These are phyloP conservation scores for Drosophila borealis DNA, from an alignment of 2,888 invertebrate genomes.

Conservation along the genomic window DNA sequence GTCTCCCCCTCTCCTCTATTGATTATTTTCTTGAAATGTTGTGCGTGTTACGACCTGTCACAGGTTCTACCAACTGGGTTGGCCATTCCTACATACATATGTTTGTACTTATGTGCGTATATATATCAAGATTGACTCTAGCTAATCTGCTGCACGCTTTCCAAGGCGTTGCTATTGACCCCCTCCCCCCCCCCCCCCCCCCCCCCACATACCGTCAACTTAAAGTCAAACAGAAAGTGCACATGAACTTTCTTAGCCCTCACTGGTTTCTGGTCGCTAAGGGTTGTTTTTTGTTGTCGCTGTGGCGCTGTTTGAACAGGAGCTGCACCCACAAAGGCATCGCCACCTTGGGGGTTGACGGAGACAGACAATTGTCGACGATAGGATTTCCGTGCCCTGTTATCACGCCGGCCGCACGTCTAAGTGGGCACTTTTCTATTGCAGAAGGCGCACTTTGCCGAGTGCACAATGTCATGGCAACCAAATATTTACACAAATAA, in stretches of 20 bases:
- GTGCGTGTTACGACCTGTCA: constrained; percentile 60
- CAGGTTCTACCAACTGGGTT: constrained; percentile 31
- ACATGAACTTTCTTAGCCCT: constrained; percentile 63
- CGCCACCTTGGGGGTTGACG: constrained; percentile 53
- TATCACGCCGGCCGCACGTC: constrained; percentile 49
- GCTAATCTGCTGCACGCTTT: constrained; percentile 53
- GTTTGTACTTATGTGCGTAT: constrained; percentile 4
- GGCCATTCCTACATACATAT: constrained; percentile 17
- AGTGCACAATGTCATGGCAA: constrained; percentile 50
- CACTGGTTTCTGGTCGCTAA: constrained; percentile 31
- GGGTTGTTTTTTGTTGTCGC: constrained; percentile 59
- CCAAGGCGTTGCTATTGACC: constrained; percentile 22
- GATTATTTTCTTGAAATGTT: constrained; percentile 63
- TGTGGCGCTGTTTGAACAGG: constrained; percentile 41
- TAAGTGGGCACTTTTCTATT: constrained; percentile 55
- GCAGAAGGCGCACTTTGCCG: constrained; percentile 18
- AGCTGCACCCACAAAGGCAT: constrained; percentile 67
- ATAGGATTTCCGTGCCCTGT: constrained; percentile 61
- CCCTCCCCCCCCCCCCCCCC: constrained; percentile 4
- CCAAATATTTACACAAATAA: constrained; percentile 63
- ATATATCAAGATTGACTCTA: constrained; percentile 62
- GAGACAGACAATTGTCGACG: constrained; percentile 54
- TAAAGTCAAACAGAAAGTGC: constrained; percentile 63
- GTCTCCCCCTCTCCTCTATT: constrained; percentile 37
- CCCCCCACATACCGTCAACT: constrained; percentile 17